These are phyloP conservation scores for Narcine bancroftii DNA, from an alignment of 2,113 vertebrate genomes.

Conservation along the genomic window DNA sequence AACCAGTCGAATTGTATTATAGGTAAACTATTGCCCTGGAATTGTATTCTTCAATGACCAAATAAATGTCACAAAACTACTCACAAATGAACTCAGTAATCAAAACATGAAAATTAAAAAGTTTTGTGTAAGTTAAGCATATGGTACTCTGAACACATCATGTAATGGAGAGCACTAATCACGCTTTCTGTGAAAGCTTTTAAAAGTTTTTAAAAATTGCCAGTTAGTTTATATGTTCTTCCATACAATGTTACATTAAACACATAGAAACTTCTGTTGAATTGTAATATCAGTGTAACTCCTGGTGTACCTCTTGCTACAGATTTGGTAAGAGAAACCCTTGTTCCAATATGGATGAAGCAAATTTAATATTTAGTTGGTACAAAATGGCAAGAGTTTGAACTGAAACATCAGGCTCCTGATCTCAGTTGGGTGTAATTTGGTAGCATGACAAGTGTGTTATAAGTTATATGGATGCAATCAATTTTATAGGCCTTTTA, in stretches of 20 bases:
- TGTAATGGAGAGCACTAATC: neutral
- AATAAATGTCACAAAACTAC: neutral
- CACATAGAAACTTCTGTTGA: neutral
- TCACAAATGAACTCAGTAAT: neutral
- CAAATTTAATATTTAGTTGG: neutral
- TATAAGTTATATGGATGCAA: neutral
- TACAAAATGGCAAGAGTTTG: neutral
- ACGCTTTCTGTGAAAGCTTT: slow-evolving; percentile 32
- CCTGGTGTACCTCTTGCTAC: slow-evolving; percentile 23
- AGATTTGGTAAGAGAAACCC: neutral
- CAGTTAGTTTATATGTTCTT: slow-evolving; percentile 13
- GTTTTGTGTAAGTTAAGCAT: neutral
- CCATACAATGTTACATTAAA: neutral
- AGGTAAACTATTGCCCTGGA: neutral
- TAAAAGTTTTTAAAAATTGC: neutral
- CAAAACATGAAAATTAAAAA: neutral
- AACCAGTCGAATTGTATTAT: neutral
- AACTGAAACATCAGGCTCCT: slow-evolving; percentile 13
- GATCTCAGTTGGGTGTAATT: neutral
- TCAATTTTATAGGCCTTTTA: neutral
- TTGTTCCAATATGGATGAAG: neutral
- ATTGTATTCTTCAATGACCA: neutral
- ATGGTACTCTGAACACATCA: neutral
- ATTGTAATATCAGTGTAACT: neutral
- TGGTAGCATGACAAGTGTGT: neutral